These are phyloP conservation scores for Elaphurus davidianus DNA, from an alignment of 2,113 vertebrate genomes.

Conservation along the genomic window DNA sequence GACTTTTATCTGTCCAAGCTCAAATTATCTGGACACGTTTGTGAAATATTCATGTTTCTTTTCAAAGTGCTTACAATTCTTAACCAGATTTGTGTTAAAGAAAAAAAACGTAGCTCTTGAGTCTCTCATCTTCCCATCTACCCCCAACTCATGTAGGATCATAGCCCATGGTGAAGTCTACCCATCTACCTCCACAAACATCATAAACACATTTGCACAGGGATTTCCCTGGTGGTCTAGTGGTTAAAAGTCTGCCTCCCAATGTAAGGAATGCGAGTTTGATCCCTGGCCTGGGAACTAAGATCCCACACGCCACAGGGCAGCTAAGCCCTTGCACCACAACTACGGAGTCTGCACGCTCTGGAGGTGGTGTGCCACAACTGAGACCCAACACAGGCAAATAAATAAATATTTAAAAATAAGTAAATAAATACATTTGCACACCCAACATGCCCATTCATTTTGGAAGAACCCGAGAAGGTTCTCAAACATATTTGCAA, in stretches of 20 bases:
- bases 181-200: neutral
- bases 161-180: neutral
- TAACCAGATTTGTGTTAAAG: neutral
- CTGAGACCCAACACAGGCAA: neutral
- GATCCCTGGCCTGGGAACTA: neutral
- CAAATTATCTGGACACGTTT: neutral
- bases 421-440: neutral
- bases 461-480: neutral
- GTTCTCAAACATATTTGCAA: neutral
- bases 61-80: neutral
- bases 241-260: neutral
- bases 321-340: neutral
- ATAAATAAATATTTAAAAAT: neutral
- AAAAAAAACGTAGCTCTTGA: neutral
- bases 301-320: neutral
- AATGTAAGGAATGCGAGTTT: neutral
- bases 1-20: neutral
- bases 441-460: neutral
- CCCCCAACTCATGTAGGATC: too few relatives aligned
- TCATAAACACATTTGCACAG: neutral
- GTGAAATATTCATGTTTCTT: neutral
- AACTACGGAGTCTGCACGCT: rapidly evolving
- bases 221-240: neutral
- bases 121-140: neutral
- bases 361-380: neutral